These are phyloP conservation scores for Gavia stellata DNA, from an alignment of 2,113 vertebrate species.

Conservation along the genomic window DNA sequence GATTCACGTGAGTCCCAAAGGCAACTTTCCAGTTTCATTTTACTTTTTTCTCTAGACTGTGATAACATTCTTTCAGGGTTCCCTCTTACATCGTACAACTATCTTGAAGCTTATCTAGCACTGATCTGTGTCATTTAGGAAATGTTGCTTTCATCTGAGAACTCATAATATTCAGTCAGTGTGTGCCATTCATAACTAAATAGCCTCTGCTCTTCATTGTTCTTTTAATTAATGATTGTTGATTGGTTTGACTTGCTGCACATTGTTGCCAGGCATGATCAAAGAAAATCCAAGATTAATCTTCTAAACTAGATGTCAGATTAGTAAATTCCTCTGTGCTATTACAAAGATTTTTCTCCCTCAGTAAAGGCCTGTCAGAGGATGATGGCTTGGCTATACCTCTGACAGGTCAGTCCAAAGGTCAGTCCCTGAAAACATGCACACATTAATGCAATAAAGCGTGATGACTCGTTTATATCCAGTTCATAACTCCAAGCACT, in stretches of 20 bases:
- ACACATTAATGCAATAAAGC: constrained; percentile 2
- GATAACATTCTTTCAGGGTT: constrained; percentile 13
- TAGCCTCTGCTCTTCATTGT: constrained; percentile 66
- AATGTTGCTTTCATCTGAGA: constrained; percentile 46
- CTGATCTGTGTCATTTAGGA: constrained; percentile 31
- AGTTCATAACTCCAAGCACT: background rate
- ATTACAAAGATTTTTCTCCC: constrained; percentile 79
- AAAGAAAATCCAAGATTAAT: constrained; percentile 81
- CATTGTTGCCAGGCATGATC: constrained; percentile 76
- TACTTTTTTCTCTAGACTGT: background rate
- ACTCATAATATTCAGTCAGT: constrained; percentile 34
- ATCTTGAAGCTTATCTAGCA: background rate
- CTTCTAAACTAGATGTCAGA: constrained; percentile 78
- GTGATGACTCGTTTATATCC: background rate
- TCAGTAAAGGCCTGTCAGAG: constrained; percentile 72
- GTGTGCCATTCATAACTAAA: constrained; percentile 54
- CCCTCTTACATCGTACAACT: background rate
- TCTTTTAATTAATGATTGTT: constrained; percentile 79
- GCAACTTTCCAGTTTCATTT: background rate
- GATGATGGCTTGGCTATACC: constrained; percentile 60
- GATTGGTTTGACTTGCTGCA: constrained; percentile 76
- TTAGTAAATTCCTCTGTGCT: constrained; percentile 84
- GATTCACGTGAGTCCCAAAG: background rate
- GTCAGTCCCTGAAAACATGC: constrained; percentile 48
- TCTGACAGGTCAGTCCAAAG: constrained; percentile 52